Base-by-base conservation (phyloP, 2,797 vertebrate species). In the Basileuterus tristriatus region DNA sequence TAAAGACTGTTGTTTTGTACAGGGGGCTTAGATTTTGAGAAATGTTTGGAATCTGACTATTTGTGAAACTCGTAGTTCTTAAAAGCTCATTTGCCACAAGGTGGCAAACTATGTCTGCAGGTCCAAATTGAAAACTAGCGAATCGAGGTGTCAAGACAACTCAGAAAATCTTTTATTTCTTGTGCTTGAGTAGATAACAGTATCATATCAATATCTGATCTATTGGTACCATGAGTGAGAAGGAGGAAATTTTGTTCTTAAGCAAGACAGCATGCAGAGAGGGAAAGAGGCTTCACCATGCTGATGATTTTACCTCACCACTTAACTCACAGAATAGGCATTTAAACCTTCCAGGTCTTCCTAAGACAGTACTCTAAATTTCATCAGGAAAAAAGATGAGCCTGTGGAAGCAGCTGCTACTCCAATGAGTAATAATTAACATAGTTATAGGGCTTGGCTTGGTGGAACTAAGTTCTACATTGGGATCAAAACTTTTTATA, bases 31-130 rank as follows among this genome's bases (percentile, higher is more conserved):
- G 22, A 43, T 68, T 94, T 55, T 75, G 34, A 39, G 68, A 83
- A 86, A 56, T 17, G 1, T 30, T 60, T 55, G 7, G 12, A 65
- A 23, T 46, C 24, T 27, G 7, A 52, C 26, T 29, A 39, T 81
- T 74, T 80, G 37, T 50, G 55, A 18, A 37, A 52, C 12, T 62
- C 22, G 10, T 7, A 7, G 24, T 7, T 89, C 58, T 67, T 26
- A 34, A 74, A 90, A 71, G 1, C 7, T 49, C 5, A 5, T 59
- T 93, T 80, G 24, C 98, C 98, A 98, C 97, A 97, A 97, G 98
- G 93, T 98, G 97, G 98, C 98, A 97, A 96, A 86, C 97, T 98
- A 90, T 22, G 74, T 81, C 94, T 94, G 94, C 62, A 77, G 72
- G 68, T 96, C 53, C 29, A 85, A 56, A 55, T 12, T 43, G 27